phyloP scores from a whole-genome alignment of 2,888 invertebrate genomes.

The Ennomos erosarius region DNA sequence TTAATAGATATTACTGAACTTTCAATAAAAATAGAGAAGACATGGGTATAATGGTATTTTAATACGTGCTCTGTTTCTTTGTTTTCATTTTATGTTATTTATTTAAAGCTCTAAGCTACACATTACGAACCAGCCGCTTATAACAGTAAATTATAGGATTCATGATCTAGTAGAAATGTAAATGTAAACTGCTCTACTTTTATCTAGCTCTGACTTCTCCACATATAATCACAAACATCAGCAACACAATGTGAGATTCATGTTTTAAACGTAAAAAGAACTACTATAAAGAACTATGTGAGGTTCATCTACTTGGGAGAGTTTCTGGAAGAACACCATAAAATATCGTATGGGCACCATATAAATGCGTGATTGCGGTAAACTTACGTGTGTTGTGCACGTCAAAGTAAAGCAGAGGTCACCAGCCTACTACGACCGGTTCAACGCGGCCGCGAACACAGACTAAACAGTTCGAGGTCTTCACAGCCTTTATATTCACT shows the following conservation, averaged over 20 bases:
- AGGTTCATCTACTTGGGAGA: background rate
- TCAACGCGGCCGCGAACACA: conserved; percentile 63
- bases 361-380: conserved; percentile 32
- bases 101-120: background rate
- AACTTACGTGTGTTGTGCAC: conserved; percentile 60
- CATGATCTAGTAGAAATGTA: background rate
- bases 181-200: conserved; percentile 3
- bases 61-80: too few relatives aligned
- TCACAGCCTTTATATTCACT: conserved; percentile 68
- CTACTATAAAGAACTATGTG: background rate
- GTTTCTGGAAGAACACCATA: background rate
- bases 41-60: too few relatives aligned
- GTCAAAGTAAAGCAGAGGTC: conserved; percentile 48
- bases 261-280: too few relatives aligned
- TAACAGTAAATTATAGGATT: background rate
- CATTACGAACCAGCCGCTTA: background rate
- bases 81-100: too few relatives aligned
- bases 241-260: too few relatives aligned
- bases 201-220: too few relatives aligned
- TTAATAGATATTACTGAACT: too few relatives aligned
- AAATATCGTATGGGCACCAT: background rate
- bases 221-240: background rate
- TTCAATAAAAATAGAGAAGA: too few relatives aligned
- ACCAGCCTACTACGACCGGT: conserved; percentile 67
- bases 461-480: conserved; percentile 79